Percentiles rank a stretch among this genome's conserved stretches.
Conservation (phyloP, 2,888 invertebrate genomes). For the Dione juno region DNA sequence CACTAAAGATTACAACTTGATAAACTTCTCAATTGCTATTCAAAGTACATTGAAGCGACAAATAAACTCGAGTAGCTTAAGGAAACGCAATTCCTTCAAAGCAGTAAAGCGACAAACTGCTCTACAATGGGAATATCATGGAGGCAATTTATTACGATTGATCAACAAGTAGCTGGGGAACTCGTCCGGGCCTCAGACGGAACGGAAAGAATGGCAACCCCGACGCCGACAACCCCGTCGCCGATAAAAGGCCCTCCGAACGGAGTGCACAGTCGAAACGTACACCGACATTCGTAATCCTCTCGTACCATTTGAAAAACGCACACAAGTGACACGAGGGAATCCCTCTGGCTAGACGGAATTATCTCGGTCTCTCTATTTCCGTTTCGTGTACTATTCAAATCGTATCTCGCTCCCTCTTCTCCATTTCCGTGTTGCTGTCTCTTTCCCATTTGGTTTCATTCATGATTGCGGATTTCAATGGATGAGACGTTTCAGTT, state of each 20-base stretch:
- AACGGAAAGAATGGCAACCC: constrained; percentile 70
- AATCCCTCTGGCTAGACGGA: constrained; percentile 83
- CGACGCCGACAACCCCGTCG: constrained; percentile 53
- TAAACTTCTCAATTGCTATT: constrained; percentile 43
- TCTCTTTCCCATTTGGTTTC: constrained; percentile 80
- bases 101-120: constrained; percentile 81
- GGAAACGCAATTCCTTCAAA: constrained; percentile 79
- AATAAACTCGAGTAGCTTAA: constrained; percentile 74
- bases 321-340: constrained; percentile 83
- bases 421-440: constrained; percentile 48
- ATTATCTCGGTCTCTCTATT: constrained; percentile 82
- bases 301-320: constrained; percentile 76
- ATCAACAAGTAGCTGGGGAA: constrained; percentile 82
- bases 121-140: constrained; percentile 82
- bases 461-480: constrained; percentile 80
- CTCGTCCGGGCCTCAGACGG: constrained; percentile 59
- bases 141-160: constrained; percentile 83
- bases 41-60: constrained; percentile 56
- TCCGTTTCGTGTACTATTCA: constrained; percentile 83
- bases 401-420: constrained; percentile 72
- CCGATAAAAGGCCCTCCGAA: constrained; percentile 67
- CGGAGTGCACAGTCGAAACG: constrained; percentile 61
- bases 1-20: constrained; percentile 27
- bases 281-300: constrained; percentile 75
- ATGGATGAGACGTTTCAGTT: constrained; percentile 72